Percentiles rank a stretch among this genome's conserved stretches.
Evolutionary conservation across 2,888 invertebrate genomes (phyloP).

Genomic region (Cotesia congregata): DNA sequence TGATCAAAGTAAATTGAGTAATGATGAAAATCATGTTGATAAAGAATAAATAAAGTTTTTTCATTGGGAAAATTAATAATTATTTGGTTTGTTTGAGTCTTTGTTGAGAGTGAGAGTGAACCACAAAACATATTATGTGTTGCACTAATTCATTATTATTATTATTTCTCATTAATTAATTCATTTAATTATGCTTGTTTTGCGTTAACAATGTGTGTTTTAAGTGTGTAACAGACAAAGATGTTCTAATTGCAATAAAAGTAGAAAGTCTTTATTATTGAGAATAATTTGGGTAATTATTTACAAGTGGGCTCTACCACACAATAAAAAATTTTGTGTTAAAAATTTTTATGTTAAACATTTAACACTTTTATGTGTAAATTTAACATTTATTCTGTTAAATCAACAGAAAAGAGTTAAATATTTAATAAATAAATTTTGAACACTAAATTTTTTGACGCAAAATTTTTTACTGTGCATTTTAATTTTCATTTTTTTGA

Average conservation of each 20-base stretch:
- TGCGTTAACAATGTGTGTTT: neutral
- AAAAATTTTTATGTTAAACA: too few relatives aligned
- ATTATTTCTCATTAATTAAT: neutral
- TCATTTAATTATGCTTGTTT: neutral
- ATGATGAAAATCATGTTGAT: neutral
- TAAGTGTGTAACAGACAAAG: neutral
- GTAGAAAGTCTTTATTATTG: too few relatives aligned
- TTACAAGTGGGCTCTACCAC: too few relatives aligned
- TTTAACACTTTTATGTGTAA: too few relatives aligned
- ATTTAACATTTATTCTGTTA: too few relatives aligned
- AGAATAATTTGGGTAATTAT: too few relatives aligned
- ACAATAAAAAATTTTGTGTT: too few relatives aligned
- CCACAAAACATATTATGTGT: neutral
- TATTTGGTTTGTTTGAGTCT: slow-evolving; percentile 10
- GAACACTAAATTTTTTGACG: too few relatives aligned
- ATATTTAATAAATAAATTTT: too few relatives aligned
- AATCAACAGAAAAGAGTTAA: too few relatives aligned
- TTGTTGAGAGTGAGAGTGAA: slow-evolving; percentile 26
- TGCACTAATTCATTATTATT: neutral
- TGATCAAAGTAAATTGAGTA: slow-evolving; percentile 11
- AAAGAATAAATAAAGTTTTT: neutral
- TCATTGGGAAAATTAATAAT: neutral
- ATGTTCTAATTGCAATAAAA: neutral
- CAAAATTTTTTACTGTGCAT: too few relatives aligned
- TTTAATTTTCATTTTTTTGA: too few relatives aligned